Evolutionary conservation across 2,888 invertebrate species (phyloP), one percentile per base, ranked within the genome.

Genomic region (Muschampia plurimacula): DNA sequence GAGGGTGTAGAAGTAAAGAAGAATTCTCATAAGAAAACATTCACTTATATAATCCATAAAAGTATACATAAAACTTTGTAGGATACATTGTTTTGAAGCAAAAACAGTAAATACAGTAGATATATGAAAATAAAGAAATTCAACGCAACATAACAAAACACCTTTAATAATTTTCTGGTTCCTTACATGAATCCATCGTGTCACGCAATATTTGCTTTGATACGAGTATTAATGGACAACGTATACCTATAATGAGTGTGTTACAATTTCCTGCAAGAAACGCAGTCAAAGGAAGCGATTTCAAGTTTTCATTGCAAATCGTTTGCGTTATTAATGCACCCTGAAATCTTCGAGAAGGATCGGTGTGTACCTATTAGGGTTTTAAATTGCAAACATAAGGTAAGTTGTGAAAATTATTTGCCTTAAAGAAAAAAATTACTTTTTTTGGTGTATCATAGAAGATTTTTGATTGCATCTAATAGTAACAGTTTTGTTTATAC

Each of bases 201-300:
- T n/a, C 62, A 63, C 15, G 62, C 62, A 41, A 39, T 63, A 41
- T 41, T 36, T 63, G 41, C 39, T 41, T 63, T 39, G 62, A 41
- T 60, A 5, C 28, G 28, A n/a, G 28, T 39, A 41, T 67, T 52
- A 49, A 55, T 66, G 39, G n/a, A 7, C 66, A 13, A 15, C 36
- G 66, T 49, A 68, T 12, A n/a, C n/a, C n/a, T n/a, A 13, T 41
- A 62, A 69, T 65, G 12, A 57, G 59, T 64, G 71, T 83, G 84
- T 82, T 82, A 82, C 85, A 84, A 86, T 82, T 83, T 87, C 87
- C 87, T 82, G 73, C 41, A 66, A 69, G 52, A 44, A 66, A 71
- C 60, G 5, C 32, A 39, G 52, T 36, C 36, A 70, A 66, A 71
- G 71, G 71, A 71, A 71, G 66, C 59, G 49, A 60, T 71, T 71